A percentile compares a stretch with the other conserved stretches of the same genome.
Evolutionary conservation across 2,797 vertebrate species (phyloP).

Genomic region (Liasis olivaceus): DNA sequence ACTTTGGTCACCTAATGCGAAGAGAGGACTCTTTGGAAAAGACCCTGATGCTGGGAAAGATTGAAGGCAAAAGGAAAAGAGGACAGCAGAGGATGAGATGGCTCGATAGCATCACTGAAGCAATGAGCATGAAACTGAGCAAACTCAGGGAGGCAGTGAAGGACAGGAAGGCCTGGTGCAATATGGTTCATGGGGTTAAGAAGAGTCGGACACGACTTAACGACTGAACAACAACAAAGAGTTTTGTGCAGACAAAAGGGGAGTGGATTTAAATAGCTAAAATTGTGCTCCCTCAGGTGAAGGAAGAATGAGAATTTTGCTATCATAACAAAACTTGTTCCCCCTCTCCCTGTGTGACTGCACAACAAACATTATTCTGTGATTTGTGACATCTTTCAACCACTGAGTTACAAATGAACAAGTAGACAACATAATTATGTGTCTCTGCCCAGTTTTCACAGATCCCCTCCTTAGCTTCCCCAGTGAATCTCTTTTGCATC

Average conservation of each 20-base stretch:
- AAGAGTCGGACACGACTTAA: no score
- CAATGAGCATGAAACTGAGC: no score
- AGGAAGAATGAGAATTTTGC: not conserved
- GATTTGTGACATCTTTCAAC: not conserved
- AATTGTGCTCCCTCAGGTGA: not conserved
- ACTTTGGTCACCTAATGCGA: no score
- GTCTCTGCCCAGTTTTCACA: not conserved
- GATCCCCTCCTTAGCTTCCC: not conserved
- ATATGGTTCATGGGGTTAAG: no score
- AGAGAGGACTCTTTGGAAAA: no score
- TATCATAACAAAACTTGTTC: not conserved
- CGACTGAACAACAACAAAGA: no score
- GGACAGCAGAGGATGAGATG: no score
- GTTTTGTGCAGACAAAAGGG: not conserved
- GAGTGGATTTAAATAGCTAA: not conserved
- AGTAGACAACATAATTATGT: not conserved
- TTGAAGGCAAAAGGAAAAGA: no score
- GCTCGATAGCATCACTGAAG: no score
- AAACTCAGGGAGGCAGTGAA: no score
- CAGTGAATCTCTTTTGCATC: not conserved
- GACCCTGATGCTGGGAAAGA: no score
- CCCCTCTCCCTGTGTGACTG: not conserved
- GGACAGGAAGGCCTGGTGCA: no score
- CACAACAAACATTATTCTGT: not conserved
- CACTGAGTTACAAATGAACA: not conserved